Conservation (phyloP, 2,113 vertebrate species). For the Sylvilagus bachmani region DNA sequence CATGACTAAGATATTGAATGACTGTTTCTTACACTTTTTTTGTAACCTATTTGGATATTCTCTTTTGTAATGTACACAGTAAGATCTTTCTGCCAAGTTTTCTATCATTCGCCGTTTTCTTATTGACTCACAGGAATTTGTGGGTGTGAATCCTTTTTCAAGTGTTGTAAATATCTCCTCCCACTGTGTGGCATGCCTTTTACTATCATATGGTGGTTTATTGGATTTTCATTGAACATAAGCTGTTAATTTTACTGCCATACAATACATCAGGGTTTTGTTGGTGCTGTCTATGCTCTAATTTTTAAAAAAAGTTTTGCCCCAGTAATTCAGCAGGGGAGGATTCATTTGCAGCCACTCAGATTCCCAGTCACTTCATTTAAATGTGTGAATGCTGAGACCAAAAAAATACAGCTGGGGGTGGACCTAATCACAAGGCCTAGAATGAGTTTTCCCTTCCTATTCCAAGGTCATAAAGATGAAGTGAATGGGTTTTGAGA, state of each 20-base stretch:
- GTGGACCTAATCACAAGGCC: neutral
- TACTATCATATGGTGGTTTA: neutral
- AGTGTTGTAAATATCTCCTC: neutral
- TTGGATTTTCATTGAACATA: neutral
- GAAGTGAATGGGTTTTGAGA: neutral
- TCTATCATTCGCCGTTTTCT: neutral
- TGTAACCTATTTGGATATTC: neutral
- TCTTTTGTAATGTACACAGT: neutral
- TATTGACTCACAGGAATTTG: neutral
- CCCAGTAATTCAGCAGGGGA: neutral
- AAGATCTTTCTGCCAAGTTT: neutral
- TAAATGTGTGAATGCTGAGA: neutral
- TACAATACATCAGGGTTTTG: neutral
- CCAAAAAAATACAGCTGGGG: neutral
- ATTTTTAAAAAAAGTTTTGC: neutral
- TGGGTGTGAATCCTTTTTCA: neutral
- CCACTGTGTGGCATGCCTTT: neutral
- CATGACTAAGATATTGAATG: neutral
- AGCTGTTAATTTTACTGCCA: neutral
- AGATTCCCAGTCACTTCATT: neutral
- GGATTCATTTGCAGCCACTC: neutral
- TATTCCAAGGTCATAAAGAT: neutral
- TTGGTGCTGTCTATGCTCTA: neutral
- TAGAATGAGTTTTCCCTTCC: neutral
- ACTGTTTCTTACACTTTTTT: neutral